Percentiles rank a stretch among this genome's conserved stretches.
Evolutionary conservation across 2,113 vertebrate genomes (phyloP).

Genomic region (Hippopotamus amphibius): DNA sequence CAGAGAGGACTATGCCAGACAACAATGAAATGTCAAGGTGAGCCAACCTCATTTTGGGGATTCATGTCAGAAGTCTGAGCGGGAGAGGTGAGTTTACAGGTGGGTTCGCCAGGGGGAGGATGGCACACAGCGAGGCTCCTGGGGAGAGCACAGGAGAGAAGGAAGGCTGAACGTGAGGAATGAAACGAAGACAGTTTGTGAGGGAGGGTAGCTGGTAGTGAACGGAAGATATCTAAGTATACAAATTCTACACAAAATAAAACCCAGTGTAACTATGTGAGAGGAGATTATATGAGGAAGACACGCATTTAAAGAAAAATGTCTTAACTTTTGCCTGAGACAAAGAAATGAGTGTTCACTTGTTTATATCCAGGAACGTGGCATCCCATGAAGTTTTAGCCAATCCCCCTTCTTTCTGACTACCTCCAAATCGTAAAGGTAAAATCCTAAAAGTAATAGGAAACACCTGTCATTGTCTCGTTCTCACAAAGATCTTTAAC

Average conservation of each 20-base stretch:
- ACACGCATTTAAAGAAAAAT: not conserved
- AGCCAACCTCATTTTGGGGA: conserved; percentile 77
- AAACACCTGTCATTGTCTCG: not conserved
- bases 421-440: not conserved
- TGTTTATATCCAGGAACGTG: not conserved
- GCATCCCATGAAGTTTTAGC: not conserved
- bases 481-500: not conserved
- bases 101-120: conserved; percentile 69
- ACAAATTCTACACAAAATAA: not conserved
- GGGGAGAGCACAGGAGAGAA: not conserved
- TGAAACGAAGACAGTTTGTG: not conserved
- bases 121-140: conserved; percentile 60
- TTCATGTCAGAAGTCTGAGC: conserved; percentile 43
- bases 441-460: not conserved
- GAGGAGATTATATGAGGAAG: not conserved
- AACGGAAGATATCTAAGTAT: not conserved
- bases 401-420: not conserved
- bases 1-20: conserved; percentile 73
- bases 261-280: not conserved
- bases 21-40: conserved; percentile 80
- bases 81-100: conserved; percentile 58
- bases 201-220: not conserved
- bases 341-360: not conserved
- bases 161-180: not conserved
- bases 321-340: not conserved